Conservation (phyloP, 2,113 vertebrate genomes). For the Gymnocephalus cernua region DNA sequence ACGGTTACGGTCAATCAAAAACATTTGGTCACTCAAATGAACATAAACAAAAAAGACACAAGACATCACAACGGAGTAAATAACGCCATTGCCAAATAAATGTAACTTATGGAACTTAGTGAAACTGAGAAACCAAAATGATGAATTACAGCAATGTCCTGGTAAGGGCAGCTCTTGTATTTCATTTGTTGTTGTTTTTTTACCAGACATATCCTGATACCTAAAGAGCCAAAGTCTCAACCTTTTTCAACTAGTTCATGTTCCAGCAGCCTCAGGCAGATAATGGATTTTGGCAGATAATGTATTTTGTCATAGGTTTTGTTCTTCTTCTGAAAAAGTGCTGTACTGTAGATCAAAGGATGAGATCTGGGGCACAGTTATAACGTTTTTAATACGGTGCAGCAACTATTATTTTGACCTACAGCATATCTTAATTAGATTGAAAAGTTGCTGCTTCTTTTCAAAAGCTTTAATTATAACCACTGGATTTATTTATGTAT, state of each 20-base stretch:
- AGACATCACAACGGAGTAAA: slow-evolving; percentile 41
- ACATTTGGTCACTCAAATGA: slow-evolving; percentile 64
- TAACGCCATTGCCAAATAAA: slow-evolving; percentile 50
- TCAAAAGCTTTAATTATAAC: neutral
- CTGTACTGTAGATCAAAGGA: slow-evolving; percentile 7
- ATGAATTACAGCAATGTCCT: slow-evolving; percentile 17
- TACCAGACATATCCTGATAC: slow-evolving; percentile 24
- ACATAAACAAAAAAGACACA: slow-evolving; percentile 56
- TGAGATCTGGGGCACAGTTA: neutral
- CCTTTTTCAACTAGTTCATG: slow-evolving; percentile 17
- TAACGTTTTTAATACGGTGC: neutral
- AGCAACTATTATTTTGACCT: slow-evolving; percentile 13
- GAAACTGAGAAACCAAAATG: slow-evolving; percentile 29
- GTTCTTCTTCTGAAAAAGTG: neutral
- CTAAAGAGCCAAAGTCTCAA: slow-evolving; percentile 20
- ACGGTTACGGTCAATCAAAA: slow-evolving; percentile 41
- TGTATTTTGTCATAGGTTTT: neutral
- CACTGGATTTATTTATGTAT: neutral
- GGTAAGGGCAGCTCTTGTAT: slow-evolving; percentile 28
- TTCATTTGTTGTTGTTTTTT: neutral
- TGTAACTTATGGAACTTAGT: slow-evolving; percentile 19
- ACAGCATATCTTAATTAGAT: neutral
- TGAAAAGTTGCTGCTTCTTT: slow-evolving; percentile 23
- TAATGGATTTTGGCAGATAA: neutral
- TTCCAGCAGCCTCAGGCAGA: slow-evolving; percentile 20